Base-by-base conservation (phyloP, 1,140 invertebrate species). In the Zaprionus ghesquierei region DNA sequence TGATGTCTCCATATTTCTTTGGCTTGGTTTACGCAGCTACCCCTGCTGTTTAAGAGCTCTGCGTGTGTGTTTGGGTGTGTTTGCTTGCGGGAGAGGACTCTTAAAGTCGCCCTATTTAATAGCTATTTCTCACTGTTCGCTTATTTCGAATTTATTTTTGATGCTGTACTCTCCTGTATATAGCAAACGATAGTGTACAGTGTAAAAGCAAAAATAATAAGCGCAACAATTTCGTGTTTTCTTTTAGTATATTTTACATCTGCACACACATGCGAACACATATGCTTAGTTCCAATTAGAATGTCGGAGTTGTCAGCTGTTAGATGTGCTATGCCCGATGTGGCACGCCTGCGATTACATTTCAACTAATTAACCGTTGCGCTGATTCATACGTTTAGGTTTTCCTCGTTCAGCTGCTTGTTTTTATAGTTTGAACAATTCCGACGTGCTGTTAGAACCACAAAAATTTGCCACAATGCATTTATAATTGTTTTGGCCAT, bases 1-100 rank as follows among this genome's bases (percentile, higher is more conserved):
- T 79, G 33, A 65, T 75, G 77, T 85, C 70, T 61, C 70, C 62
- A 71, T 65, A 62, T 73, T 87, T 86, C 82, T 86, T 86, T 86
- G 82, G 87, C 81, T 85, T 70, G 41, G 69, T 77, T 80, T 85
- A 79, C 71, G 65, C 68, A 66, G 58, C 46, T 50, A 44, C 58
- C 62, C 35, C 53, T 54, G 49, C 74, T 61, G 38, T 38, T n/a
- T 68, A 55, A 29, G 41, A 51, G 20, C 51, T 15, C 9, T 59
- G 44, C 10, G 18, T 54, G 3, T 38, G 18, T 46, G 56, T 31
- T 25, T 49, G 64, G 27, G 15, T 27, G 22, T 15, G 35, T 9
- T n/a, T 33, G 29, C 41, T 22, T 29, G 23, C 38, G 31, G 29
- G 10, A 44, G 12, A 13, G 12, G 50, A 27, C 33, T 15, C 18